Evolutionary conservation across 1,140 invertebrate genomes (phyloP).

Genomic region (Drosophila quadrilineata): DNA sequence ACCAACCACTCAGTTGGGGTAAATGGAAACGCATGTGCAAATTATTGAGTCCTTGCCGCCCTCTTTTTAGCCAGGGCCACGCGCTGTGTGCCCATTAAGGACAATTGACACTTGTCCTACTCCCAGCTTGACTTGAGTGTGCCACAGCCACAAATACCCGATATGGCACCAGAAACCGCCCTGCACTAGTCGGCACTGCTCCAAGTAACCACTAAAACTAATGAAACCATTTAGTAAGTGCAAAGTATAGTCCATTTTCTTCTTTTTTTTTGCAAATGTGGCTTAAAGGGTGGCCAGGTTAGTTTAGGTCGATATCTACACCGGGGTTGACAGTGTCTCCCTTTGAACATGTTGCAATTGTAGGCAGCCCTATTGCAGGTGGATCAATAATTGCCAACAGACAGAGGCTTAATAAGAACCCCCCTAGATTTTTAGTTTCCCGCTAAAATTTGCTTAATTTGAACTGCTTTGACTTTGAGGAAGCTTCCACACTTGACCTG

Average conservation of each 20-base stretch:
- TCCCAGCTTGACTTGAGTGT: slow-evolving; percentile 45
- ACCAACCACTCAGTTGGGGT: slow-evolving; percentile 15
- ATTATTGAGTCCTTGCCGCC: slow-evolving; percentile 50
- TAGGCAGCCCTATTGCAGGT: slow-evolving; percentile 19
- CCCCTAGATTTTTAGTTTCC: too few species aligned
- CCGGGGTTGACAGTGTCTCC: too few species aligned
- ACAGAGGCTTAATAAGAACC: too few species aligned
- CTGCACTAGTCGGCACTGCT: slow-evolving; percentile 2
- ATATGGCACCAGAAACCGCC: too few species aligned
- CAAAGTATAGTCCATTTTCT: slow-evolving; percentile 45
- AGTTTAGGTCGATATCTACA: too few species aligned
- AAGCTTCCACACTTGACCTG: neutral
- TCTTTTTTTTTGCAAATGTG: neutral
- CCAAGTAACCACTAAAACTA: slow-evolving; percentile 73
- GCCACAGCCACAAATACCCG: neutral
- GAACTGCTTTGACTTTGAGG: too few species aligned
- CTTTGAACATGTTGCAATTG: too few species aligned
- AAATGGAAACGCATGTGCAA: slow-evolving; percentile 31
- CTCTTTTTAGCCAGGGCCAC: slow-evolving; percentile 7
- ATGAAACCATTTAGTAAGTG: slow-evolving; percentile 73
- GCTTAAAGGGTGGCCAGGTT: slow-evolving; percentile 38
- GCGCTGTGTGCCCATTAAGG: slow-evolving; percentile 10
- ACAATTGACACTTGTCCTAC: slow-evolving; percentile 69
- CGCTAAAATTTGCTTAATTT: too few species aligned
- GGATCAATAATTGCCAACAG: slow-evolving; percentile 73